phyloP scores from a whole-genome alignment of 2,888 invertebrate species.

The Drosophila anomalipes region DNA sequence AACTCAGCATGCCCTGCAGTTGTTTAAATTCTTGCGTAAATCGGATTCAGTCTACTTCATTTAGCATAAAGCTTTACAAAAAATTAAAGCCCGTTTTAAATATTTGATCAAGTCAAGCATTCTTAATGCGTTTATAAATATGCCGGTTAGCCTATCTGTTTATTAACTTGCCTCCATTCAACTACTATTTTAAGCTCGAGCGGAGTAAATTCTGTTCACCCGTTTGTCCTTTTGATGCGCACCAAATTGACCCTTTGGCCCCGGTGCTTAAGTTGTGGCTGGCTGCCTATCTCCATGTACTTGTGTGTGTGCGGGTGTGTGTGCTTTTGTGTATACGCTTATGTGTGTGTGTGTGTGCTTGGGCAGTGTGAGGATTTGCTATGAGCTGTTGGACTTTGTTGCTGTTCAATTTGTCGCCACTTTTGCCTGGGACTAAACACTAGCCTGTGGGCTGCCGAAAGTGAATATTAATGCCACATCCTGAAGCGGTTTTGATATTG shows the following conservation, averaged over 20 bases:
- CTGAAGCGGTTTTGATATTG: constrained; percentile 66
- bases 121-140: constrained; percentile 73
- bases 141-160: constrained; percentile 29
- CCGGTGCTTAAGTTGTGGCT: constrained; percentile 18
- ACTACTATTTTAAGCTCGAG: constrained; percentile 35
- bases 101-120: constrained; percentile 57
- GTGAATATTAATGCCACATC: constrained; percentile 68
- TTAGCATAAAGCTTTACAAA: neutral
- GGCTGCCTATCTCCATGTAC: neutral
- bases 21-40: constrained; percentile 9
- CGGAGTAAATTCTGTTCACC: constrained; percentile 9
- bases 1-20: neutral
- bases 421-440: constrained; percentile 38
- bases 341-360: constrained; percentile 8
- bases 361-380: constrained; percentile 56
- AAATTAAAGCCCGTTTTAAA: constrained; percentile 21
- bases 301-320: constrained; percentile 6
- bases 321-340: neutral
- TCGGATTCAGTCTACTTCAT: neutral
- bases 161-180: constrained; percentile 53
- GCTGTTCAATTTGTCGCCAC: constrained; percentile 55
- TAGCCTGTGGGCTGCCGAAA: constrained; percentile 42
- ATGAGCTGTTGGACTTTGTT: constrained; percentile 53
- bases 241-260: constrained; percentile 71
- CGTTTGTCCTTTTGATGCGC: constrained; percentile 55